Conservation (phyloP, 2,797 vertebrate genomes). For the Sebastes paucispinis region DNA sequence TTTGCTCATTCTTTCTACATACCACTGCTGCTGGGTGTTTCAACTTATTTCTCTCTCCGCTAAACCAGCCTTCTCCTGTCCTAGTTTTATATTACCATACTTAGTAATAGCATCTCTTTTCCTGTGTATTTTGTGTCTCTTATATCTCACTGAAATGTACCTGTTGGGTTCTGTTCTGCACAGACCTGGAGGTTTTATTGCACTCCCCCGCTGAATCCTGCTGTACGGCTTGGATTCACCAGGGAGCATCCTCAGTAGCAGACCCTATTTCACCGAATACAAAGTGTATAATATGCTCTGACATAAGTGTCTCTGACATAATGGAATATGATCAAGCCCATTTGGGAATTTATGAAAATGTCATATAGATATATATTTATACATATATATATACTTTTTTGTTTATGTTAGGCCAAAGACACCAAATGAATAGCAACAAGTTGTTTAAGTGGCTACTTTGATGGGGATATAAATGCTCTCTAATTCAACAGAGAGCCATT, state of each 20-base stretch:
- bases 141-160: neutral
- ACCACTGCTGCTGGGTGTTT: neutral
- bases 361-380: too few relatives aligned
- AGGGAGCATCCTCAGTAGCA: neutral
- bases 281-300: neutral
- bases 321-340: neutral
- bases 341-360: neutral
- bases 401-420: too few relatives aligned
- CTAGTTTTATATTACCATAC: neutral
- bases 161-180: conserved; percentile 3
- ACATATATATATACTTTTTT: too few relatives aligned
- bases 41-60: neutral
- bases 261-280: neutral
- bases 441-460: neutral
- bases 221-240: neutral
- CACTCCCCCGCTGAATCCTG: neutral
- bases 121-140: neutral
- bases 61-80: neutral
- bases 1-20: neutral
- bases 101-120: neutral
- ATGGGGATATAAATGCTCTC: neutral
- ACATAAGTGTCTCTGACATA: neutral
- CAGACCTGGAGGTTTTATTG: neutral
- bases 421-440: neutral
- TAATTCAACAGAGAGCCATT: neutral